A percentile compares a stretch with the other conserved stretches of the same genome.
phyloP scores from a whole-genome alignment of 2,113 vertebrate species.

The Carlito syrichta region DNA sequence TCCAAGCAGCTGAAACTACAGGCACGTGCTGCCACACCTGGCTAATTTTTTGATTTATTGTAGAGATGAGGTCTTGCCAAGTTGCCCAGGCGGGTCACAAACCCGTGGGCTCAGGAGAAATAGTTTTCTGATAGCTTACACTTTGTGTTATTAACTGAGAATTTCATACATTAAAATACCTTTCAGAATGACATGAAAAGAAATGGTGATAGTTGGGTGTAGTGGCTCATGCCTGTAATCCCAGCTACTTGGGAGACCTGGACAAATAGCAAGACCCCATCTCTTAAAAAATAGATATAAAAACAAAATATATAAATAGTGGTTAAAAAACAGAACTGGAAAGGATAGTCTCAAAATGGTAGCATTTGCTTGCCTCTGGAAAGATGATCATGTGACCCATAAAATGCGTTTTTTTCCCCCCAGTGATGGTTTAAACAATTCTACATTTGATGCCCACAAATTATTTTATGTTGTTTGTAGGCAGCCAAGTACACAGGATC shows the following conservation, averaged over 20 bases:
- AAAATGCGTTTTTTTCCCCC: neutral
- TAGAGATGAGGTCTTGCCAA: too few relatives aligned
- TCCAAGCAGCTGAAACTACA: too few relatives aligned
- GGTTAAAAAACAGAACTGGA: neutral
- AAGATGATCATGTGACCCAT: neutral
- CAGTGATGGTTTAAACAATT: neutral
- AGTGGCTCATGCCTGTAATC: neutral
- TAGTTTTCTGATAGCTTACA: neutral
- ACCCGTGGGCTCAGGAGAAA: too few relatives aligned
- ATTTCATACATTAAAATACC: neutral
- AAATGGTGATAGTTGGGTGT: neutral
- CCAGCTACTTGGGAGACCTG: neutral
- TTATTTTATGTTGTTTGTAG: neutral
- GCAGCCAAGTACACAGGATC: neutral
- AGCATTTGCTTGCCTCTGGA: constrained; percentile 5
- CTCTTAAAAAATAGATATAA: neutral
- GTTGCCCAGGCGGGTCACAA: too few relatives aligned
- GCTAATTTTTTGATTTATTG: too few relatives aligned
- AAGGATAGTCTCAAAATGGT: neutral
- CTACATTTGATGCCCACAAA: neutral
- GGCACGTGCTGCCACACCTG: too few relatives aligned
- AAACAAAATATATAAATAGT: neutral
- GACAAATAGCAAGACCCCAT: neutral
- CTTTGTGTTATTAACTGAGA: neutral
- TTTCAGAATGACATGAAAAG: neutral